Base-by-base conservation (phyloP, 1,140 invertebrate genomes). In the Antheraea mylitta region DNA sequence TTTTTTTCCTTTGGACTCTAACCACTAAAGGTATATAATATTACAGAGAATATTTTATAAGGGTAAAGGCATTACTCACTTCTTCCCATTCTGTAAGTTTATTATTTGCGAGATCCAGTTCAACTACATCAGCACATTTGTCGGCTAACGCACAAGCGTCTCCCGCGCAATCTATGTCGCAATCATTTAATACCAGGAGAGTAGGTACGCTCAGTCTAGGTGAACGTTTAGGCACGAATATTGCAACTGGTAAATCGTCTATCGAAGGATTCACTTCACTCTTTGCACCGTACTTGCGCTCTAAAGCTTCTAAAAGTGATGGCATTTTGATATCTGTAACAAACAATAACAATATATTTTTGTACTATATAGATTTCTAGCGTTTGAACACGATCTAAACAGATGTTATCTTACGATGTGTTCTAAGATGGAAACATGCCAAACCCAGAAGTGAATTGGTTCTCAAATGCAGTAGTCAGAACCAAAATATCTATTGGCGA, bases 31-130 rank as follows among this genome's bases (percentile, higher is more conserved):
- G 38, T 42, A 42, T 42, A 11, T 11, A 42, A 42, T 42, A 11
- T 42, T 9, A 42, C 7, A 9, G 7, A 42, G 7, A 42, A 7
- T 2, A 42, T 42, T 11, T 8, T 42, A 42, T 11, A 42, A 42
- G 7, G 38, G 2, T 42, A 42, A 42, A 42, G 7, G 11, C 7
- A 42, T 10, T 18, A 70, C 79, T 91, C 93, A 96, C 96, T 93
- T 98, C 97, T 73, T 94, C 92, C 96, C 97, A 98, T 77, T 97
- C 94, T 61, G 94, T 95, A 8, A 99, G 92, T 82, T 96, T 96
- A 90, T 99, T 99, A 82, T 98, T 97, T 11, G 97, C 97, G 60
- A 99, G 93, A 85, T 98, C 98, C 60, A 99, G 93, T 91, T 98
- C 97, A 76, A 96, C 95, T 3, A 98, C 97, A 73, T 96, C 95